Evolutionary conservation across 2,797 vertebrate species (phyloP).

Genomic region (Pseudochirops corinnae): DNA sequence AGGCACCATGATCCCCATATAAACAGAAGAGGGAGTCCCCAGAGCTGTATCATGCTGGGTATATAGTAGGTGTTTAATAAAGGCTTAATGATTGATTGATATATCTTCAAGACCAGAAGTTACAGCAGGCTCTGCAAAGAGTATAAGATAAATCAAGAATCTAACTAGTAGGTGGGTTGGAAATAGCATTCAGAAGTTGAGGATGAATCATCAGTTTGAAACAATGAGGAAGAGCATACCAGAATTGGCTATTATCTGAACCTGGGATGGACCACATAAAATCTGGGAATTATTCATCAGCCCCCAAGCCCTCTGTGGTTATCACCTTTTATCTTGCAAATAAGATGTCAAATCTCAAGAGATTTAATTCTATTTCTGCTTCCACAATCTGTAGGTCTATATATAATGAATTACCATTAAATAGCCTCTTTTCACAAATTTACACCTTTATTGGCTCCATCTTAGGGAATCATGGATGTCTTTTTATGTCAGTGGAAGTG

Average conservation of each 20-base stretch:
- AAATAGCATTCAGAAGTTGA: too few species aligned
- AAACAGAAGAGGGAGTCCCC: rapidly evolving
- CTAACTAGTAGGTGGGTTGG: too few species aligned
- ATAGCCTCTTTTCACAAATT: slow-evolving; percentile 11
- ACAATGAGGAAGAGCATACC: background rate
- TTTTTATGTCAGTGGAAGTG: slow-evolving; percentile 49
- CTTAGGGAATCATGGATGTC: slow-evolving; percentile 32
- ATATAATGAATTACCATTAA: slow-evolving; percentile 55
- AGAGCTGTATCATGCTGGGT: background rate
- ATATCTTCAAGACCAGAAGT: background rate
- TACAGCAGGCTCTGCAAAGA: background rate
- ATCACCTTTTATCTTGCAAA: slow-evolving; percentile 50
- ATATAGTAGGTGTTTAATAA: background rate
- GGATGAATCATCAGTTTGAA: slow-evolving; percentile 16
- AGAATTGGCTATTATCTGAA: background rate
- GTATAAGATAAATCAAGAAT: background rate
- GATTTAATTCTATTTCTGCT: slow-evolving; percentile 44
- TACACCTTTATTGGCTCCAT: slow-evolving; percentile 64
- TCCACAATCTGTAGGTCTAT: slow-evolving; percentile 35
- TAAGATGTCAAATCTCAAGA: slow-evolving; percentile 59
- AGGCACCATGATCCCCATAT: background rate
- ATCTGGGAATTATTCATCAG: slow-evolving; percentile 59
- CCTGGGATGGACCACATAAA: slow-evolving; percentile 13
- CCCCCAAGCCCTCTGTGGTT: background rate
- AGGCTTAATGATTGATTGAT: background rate